phyloP scores from a whole-genome alignment of 2,888 invertebrate genomes.

The Dorcus hopei region DNA sequence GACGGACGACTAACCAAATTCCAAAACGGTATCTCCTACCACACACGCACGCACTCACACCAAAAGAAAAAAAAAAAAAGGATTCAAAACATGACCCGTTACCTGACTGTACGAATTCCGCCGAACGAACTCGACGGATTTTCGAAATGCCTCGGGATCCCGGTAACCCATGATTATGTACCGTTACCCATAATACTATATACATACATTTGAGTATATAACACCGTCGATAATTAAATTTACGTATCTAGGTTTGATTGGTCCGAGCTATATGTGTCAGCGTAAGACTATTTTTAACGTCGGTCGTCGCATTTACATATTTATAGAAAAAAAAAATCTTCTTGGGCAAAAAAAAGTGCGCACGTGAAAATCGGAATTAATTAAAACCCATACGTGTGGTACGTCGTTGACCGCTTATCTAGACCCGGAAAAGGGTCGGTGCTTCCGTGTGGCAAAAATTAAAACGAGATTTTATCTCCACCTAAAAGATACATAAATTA shows the following conservation, averaged over 20 bases:
- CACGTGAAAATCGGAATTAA: too few relatives aligned
- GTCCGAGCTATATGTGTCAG: too few relatives aligned
- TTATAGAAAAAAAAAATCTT: too few relatives aligned
- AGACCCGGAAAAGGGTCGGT: conserved; percentile 24
- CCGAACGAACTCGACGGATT: conserved; percentile 19
- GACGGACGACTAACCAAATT: conserved; percentile 26
- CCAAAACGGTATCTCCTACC: conserved; percentile 31
- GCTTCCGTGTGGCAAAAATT: conserved; percentile 31
- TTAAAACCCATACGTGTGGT: conserved; percentile 12
- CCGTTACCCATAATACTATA: background rate
- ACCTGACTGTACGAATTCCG: conserved; percentile 12
- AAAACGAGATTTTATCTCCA: conserved; percentile 8
- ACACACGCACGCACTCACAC: background rate
- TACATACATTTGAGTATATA: background rate
- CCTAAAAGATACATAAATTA: too few relatives aligned
- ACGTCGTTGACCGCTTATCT: conserved; percentile 32
- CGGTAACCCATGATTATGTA: conserved; percentile 1
- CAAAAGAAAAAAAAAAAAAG: conserved; percentile 8
- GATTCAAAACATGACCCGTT: conserved; percentile 22
- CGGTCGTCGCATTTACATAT: too few relatives aligned
- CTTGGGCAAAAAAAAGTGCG: too few relatives aligned
- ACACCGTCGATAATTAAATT: background rate
- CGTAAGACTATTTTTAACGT: too few relatives aligned
- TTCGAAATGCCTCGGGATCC: conserved; percentile 1
- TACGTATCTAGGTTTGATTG: background rate